These are phyloP conservation scores for Drosophila fulvimacula DNA, from an alignment of 2,888 invertebrate genomes.

Conservation along the genomic window DNA sequence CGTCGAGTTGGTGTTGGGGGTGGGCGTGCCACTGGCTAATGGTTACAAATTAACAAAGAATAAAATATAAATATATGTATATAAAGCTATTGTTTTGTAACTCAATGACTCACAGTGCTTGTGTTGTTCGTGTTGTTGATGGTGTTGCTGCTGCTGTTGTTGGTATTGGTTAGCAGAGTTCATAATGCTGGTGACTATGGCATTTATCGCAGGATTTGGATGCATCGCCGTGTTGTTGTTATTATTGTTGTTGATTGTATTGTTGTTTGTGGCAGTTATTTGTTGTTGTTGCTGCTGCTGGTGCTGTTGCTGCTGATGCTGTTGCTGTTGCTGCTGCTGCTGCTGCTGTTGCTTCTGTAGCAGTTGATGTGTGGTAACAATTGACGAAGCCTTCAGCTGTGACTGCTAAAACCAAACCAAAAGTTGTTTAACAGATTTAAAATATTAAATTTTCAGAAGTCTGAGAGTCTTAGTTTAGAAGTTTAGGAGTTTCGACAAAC, in stretches of 20 bases:
- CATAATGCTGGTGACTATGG: slow-evolving; percentile 92
- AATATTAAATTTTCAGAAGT: not conserved
- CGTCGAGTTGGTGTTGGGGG: slow-evolving; percentile 35
- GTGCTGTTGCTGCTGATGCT: slow-evolving; percentile 61
- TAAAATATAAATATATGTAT: not conserved
- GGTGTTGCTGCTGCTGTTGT: slow-evolving; percentile 85
- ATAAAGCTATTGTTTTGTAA: not conserved
- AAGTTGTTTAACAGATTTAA: not conserved
- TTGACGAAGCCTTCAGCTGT: slow-evolving; percentile 87
- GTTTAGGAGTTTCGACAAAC: no score
- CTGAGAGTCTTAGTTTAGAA: not conserved
- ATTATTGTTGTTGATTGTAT: slow-evolving; percentile 56
- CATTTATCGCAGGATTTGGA: slow-evolving; percentile 88
- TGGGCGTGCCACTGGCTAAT: slow-evolving; percentile 63
- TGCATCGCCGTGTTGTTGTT: slow-evolving; percentile 76
- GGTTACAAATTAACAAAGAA: not conserved
- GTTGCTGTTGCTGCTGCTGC: slow-evolving; percentile 60
- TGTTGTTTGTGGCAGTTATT: slow-evolving; percentile 55
- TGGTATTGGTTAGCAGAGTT: slow-evolving; percentile 93
- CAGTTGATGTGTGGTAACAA: slow-evolving; percentile 77
- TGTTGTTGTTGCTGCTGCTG: slow-evolving; percentile 63
- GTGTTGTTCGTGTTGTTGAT: slow-evolving; percentile 54
- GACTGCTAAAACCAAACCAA: slow-evolving; percentile 86
- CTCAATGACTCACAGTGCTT: slow-evolving; percentile 42
- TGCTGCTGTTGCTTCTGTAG: slow-evolving; percentile 84